A percentile compares a stretch with the other conserved stretches of the same genome.
Evolutionary conservation across 2,888 invertebrate genomes (phyloP).

Genomic region (Spodoptera littoralis): DNA sequence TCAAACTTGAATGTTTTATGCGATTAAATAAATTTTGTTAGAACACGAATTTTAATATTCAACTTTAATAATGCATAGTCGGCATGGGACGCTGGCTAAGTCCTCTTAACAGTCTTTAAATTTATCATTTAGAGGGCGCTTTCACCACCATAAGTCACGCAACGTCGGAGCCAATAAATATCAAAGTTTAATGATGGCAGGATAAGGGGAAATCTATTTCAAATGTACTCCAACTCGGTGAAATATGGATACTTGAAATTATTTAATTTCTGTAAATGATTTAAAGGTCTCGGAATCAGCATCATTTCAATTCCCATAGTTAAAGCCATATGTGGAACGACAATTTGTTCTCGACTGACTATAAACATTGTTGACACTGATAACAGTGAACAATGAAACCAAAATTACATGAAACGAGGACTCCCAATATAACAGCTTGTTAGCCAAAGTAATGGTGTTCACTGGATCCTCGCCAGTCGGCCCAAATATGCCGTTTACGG

Average conservation of each 20-base stretch:
- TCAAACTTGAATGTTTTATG: slow-evolving; percentile 73
- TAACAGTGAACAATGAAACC: slow-evolving; percentile 40
- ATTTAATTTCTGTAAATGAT: slow-evolving; percentile 2
- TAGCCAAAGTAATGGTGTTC: slow-evolving; percentile 50
- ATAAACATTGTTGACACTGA: slow-evolving; percentile 37
- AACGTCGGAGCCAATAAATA: slow-evolving; percentile 65
- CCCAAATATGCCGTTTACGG: slow-evolving; percentile 60
- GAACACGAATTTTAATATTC: slow-evolving; percentile 75
- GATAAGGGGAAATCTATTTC: slow-evolving; percentile 54
- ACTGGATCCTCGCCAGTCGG: slow-evolving; percentile 49
- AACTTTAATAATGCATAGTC: slow-evolving; percentile 65
- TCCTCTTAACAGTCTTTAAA: slow-evolving; percentile 74
- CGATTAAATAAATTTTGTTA: slow-evolving; percentile 74
- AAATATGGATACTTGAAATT: slow-evolving; percentile 32
- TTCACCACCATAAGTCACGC: slow-evolving; percentile 81
- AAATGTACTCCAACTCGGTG: slow-evolving; percentile 21
- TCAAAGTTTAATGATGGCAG: slow-evolving; percentile 61
- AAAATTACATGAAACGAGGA: slow-evolving; percentile 45
- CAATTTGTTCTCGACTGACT: slow-evolving; percentile 15
- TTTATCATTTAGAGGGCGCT: slow-evolving; percentile 76
- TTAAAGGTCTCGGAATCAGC: background rate
- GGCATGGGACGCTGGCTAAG: slow-evolving; percentile 60
- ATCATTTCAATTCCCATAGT: slow-evolving; percentile 14
- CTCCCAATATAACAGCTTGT: slow-evolving; percentile 52
- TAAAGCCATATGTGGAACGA: slow-evolving; percentile 20